Base-by-base conservation (phyloP, 1,140 invertebrate genomes). In the Diorhabda carinulata region DNA sequence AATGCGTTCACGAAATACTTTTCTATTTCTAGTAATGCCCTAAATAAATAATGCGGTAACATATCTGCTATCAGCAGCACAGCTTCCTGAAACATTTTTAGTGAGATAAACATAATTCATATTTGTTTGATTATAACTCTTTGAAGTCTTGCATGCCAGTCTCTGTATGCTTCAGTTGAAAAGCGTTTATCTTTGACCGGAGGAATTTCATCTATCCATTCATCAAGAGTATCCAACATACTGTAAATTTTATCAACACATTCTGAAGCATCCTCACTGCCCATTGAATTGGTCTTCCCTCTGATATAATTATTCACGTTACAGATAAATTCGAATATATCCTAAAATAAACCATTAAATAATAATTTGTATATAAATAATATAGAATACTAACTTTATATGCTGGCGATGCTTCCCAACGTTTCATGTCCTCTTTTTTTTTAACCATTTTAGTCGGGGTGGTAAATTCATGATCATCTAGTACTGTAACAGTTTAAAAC, bases 161-260 rank as follows among this genome's bases (percentile, higher is more conserved):
- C 86, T 73, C 91, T 86, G 81, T 96, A 99, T 2, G 97, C 93
- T 81, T 92, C 91, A 80, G 99, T 98, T 8, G 97, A 97, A 88
- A 98, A 99, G 71, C 97, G 84, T 81, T 98, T 95, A 3, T 25
- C 25, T 25, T 25, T 25, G 25, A 25, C 25, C 25, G 96, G 94
- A 57, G 95, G 95, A 73, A 90, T 94, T 73, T 96, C 89, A 77
- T 92, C 89, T 69, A 98, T 88, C 83, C 92, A 87, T 67, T 85
- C 80, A 70, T 91, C 87, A 69, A 98, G 82, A 75, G 86, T 89
- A 41, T 93, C 86, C 52, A 98, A 82, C 69, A 98, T 78, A 2
- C 81, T 74, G 3, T 92, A 65, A 25, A 97, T 76, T 74, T 89
- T 89, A 61, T 81, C 77, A 9, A 92, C 82, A 70, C 84, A 83